Evolutionary conservation across 2,888 invertebrate genomes (phyloP), one percentile per base, ranked within the genome.

Genomic region (Standfussiana lucernea): DNA sequence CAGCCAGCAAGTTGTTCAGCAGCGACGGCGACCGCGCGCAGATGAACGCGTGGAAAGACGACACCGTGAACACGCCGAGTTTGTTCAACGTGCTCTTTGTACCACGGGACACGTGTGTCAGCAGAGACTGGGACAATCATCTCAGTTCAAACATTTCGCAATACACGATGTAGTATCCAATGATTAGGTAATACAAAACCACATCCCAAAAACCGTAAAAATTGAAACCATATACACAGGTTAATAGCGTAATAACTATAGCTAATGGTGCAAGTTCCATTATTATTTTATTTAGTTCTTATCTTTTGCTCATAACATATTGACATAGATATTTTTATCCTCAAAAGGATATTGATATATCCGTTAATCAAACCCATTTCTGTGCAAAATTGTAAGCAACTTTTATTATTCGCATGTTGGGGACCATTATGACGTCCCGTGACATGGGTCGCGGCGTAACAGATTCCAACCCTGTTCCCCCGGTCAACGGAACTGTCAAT

Each of bases 21-120:
- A 99, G 97, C 76, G 99, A 99, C 59, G 99, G 99, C 91, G 99
- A 99, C 86, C 99, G 98, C 79, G 99, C 99, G 95, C 99, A 99
- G 90, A 99, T 99, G 95, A 99, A 99, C 88, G 99, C 99, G 96
- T 99, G 99, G 97, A 99, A 99, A 87, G 99, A 99, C 77, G 99
- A 99, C 89, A 99, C 99, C 73, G 99, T 99, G 97, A 99, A 99
- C 91, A 99, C 99, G 82, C 99, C 99, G 92, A 99, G 97, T 94
- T 99, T 98, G 97, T 99, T 99, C 92, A 99, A 97, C 68, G 99
- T 99, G 92, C 98, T 98, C 97, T 99, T 99, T 88, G 99, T 99
- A 90, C 98, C 98, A 90, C 99, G 98, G 42, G 99, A 99, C 81
- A 99, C 99, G 97, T 99, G 99, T 77, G 99, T 99, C 92, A 99